These are phyloP conservation scores for Sebastes hubbsi DNA, from an alignment of 2,797 vertebrate species.

Conservation along the genomic window DNA sequence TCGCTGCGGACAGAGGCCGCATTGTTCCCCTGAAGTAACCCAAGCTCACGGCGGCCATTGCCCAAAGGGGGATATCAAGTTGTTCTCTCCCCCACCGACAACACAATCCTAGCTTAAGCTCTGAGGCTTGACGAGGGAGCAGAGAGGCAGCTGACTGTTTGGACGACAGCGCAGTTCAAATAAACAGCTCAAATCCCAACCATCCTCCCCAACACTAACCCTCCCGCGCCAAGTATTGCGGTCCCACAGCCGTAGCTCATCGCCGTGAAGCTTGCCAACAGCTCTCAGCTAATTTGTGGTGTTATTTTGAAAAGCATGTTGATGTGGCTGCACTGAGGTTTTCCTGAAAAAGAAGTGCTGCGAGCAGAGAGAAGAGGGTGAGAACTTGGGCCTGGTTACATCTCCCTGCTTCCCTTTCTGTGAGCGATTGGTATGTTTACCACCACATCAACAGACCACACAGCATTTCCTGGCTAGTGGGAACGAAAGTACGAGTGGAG, in stretches of 20 bases:
- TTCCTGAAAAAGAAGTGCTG: slow-evolving; percentile 30
- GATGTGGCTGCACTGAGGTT: slow-evolving; percentile 61
- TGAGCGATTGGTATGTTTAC: slow-evolving; percentile 52
- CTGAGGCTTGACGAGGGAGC: slow-evolving; percentile 78
- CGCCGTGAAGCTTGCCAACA: slow-evolving; percentile 56
- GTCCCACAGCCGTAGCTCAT: slow-evolving; percentile 69
- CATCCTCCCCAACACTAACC: slow-evolving; percentile 58
- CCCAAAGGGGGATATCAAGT: slow-evolving; percentile 79
- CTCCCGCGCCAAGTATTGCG: slow-evolving; percentile 55
- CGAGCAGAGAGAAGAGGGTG: slow-evolving; percentile 23
- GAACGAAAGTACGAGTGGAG: slow-evolving; percentile 27
- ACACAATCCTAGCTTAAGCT: slow-evolving; percentile 72
- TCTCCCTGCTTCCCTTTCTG: slow-evolving; percentile 25
- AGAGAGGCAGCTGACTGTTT: slow-evolving; percentile 84
- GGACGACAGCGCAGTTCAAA: slow-evolving; percentile 80
- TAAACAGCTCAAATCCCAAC: slow-evolving; percentile 81
- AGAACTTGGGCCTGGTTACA: slow-evolving; percentile 42
- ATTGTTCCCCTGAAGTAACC: slow-evolving; percentile 85
- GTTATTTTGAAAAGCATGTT: slow-evolving; percentile 73
- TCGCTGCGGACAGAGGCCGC: slow-evolving; percentile 79
- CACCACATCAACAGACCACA: slow-evolving; percentile 52
- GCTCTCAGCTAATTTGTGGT: slow-evolving; percentile 68
- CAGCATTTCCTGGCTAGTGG: slow-evolving; percentile 29
- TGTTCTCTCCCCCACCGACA: slow-evolving; percentile 74
- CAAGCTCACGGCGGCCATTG: slow-evolving; percentile 72